phyloP scores from a whole-genome alignment of 2,797 vertebrate genomes.

The Etheostoma perlongum region DNA sequence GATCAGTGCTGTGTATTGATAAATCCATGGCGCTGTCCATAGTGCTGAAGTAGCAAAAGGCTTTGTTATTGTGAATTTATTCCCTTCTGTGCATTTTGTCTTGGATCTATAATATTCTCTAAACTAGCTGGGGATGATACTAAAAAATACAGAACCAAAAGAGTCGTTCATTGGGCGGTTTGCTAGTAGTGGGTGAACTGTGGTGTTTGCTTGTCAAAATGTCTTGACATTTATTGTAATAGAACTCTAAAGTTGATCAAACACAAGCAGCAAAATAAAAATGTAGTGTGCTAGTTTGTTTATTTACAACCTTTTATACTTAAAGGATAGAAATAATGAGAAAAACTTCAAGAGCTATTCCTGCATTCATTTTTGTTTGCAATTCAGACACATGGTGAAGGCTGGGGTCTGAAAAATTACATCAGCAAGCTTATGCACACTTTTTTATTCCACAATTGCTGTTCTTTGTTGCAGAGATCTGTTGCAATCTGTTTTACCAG shows the following conservation, averaged over 20 bases:
- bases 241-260: too few species aligned
- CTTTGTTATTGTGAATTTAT: too few species aligned
- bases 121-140: too few species aligned
- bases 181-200: too few species aligned
- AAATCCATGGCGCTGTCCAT: too few species aligned
- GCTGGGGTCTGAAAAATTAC: constrained; percentile 13
- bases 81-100: too few species aligned
- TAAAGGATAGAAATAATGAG: background rate
- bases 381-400: background rate
- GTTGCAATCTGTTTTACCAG: background rate
- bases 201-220: background rate
- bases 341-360: background rate
- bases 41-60: too few species aligned
- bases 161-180: too few species aligned
- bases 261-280: too few species aligned
- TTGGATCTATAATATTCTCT: too few species aligned
- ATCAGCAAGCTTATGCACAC: background rate
- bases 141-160: too few species aligned
- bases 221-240: background rate
- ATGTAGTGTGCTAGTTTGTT: background rate
- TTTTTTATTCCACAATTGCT: constrained; percentile 8
- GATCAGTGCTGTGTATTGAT: too few species aligned
- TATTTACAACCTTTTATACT: background rate
- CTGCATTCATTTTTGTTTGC: background rate
- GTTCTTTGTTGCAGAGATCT: constrained; percentile 7